phyloP scores from a whole-genome alignment of 2,888 invertebrate species.

The Diarsia mendica region DNA sequence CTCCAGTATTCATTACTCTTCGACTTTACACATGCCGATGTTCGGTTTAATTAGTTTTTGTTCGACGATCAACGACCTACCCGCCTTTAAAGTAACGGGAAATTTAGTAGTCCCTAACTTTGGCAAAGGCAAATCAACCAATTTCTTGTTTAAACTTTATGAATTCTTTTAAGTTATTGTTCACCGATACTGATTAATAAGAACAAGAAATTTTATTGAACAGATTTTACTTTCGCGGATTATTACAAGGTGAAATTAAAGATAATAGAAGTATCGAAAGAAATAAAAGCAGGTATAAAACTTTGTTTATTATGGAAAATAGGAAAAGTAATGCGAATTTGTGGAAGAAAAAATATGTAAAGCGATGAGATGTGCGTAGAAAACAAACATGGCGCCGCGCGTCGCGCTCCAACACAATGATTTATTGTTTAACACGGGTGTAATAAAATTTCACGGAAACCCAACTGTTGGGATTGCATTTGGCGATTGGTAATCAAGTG shows the following conservation, averaged over 20 bases:
- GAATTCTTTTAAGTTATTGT: constrained; percentile 44
- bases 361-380: constrained; percentile 60
- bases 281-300: constrained; percentile 23
- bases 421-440: constrained; percentile 71
- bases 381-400: constrained; percentile 65
- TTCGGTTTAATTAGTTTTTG: constrained; percentile 87
- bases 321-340: constrained; percentile 38
- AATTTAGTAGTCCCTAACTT: constrained; percentile 62
- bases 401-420: constrained; percentile 65
- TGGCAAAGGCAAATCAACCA: constrained; percentile 52
- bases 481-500: constrained; percentile 62
- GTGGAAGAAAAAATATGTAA: constrained; percentile 54
- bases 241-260: constrained; percentile 21
- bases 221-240: constrained; percentile 27
- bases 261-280: constrained; percentile 8
- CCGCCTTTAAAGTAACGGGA: constrained; percentile 73
- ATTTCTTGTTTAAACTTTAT: constrained; percentile 53
- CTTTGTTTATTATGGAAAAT: constrained; percentile 33
- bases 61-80: constrained; percentile 76
- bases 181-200: constrained; percentile 39
- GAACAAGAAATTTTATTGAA: constrained; percentile 26
- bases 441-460: constrained; percentile 68
- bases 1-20: constrained; percentile 83
- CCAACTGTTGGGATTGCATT: constrained; percentile 61
- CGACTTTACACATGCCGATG: constrained; percentile 82